These are phyloP conservation scores for Branchellion lobata DNA, from an alignment of 2,888 invertebrate species.

Conservation along the genomic window DNA sequence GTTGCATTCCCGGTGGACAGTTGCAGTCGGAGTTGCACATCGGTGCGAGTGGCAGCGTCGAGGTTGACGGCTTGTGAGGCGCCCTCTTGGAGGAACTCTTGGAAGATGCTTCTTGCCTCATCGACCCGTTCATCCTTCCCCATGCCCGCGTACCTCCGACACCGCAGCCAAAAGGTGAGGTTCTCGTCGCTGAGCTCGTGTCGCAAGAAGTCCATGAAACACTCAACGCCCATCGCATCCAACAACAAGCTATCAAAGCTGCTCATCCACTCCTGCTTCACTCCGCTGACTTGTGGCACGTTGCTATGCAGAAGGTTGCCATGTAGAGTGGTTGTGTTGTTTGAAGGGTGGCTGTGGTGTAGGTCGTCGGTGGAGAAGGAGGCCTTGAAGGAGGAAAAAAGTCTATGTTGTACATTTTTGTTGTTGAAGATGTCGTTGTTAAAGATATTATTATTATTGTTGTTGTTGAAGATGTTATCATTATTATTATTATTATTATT, in stretches of 20 bases:
- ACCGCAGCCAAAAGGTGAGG: background rate
- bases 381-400: constrained; percentile 22
- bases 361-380: too few species aligned
- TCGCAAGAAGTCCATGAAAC: background rate
- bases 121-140: too few species aligned
- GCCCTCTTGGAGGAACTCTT: too few species aligned
- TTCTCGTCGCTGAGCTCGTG: background rate
- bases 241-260: background rate
- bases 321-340: background rate
- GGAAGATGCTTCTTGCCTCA: too few species aligned
- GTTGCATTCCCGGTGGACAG: too few species aligned
- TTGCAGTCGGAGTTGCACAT: too few species aligned
- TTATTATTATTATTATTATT: background rate
- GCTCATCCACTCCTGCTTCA: too few species aligned
- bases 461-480: background rate
- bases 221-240: background rate
- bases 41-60: too few species aligned
- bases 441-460: background rate
- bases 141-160: too few species aligned
- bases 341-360: too few species aligned
- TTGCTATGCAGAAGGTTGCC: background rate
- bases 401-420: constrained; percentile 12
- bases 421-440: constrained; percentile 13
- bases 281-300: too few species aligned
- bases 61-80: too few species aligned